A percentile compares a stretch with the other conserved stretches of the same genome.
Conservation (phyloP, 2,797 vertebrate genomes). For the Prionace glauca region DNA sequence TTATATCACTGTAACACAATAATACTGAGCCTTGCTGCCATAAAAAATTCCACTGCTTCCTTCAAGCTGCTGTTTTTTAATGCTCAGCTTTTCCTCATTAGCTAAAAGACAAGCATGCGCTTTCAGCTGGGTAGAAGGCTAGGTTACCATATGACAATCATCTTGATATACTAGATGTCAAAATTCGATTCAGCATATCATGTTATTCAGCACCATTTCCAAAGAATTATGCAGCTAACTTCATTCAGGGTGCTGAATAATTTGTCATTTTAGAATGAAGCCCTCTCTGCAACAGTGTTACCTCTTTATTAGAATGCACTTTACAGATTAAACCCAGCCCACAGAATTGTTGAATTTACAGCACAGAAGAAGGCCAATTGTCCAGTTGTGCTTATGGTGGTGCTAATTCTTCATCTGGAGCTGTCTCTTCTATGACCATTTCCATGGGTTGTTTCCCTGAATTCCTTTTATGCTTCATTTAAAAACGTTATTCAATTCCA, state of each 20-base stretch:
- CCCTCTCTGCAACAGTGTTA: background rate
- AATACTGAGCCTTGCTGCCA: background rate
- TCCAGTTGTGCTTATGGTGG: background rate
- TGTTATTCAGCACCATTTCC: background rate
- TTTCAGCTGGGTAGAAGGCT: background rate
- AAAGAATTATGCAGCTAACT: background rate
- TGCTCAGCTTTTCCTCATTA: background rate
- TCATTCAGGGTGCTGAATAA: background rate
- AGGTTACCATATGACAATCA: background rate
- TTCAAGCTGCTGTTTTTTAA: background rate
- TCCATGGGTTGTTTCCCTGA: background rate
- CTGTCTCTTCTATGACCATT: background rate
- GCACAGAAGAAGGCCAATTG: background rate
- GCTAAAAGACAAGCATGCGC: background rate
- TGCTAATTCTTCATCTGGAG: background rate
- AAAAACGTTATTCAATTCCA: background rate
- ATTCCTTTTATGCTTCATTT: background rate
- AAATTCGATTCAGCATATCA: background rate
- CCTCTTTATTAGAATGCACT: background rate
- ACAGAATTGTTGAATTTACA: background rate
- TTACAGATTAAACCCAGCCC: background rate
- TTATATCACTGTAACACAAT: background rate
- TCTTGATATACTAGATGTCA: background rate
- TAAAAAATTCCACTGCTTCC: background rate
- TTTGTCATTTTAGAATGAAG: background rate